Base-by-base conservation (phyloP, 1,140 invertebrate genomes). In the Teleogryllus occipitalis region DNA sequence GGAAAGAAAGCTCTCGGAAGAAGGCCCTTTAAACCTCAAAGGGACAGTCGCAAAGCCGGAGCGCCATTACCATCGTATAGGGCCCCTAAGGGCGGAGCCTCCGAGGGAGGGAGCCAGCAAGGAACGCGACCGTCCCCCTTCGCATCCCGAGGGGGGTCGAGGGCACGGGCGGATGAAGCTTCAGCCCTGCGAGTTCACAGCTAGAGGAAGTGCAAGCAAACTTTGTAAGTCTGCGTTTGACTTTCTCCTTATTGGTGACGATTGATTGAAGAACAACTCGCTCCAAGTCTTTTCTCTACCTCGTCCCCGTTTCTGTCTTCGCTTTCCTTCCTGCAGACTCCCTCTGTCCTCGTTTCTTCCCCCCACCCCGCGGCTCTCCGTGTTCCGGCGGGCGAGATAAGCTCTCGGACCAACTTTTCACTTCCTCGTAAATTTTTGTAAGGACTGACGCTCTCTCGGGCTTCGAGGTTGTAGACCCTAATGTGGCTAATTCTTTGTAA, bases 161-260 rank as follows among this genome's bases (percentile, higher is more conserved):
- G 3, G 10, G 54, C 18, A 18, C 18, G 54, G 3, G 2, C 2
- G 54, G 54, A 65, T 10, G 54, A 65, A 65, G 18, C 54, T 65
- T 65, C 54, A 3, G 10, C 54, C 10, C 54, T 10, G 54, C 10
- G 54, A 65, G 54, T 10, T 65, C 54, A 10, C 18, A 65, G 27
- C 27, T 65, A 18, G 54, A 65, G 18, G 7, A 10, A 65, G 10
- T 14, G 54, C 54, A 18, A 65, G 54, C 54, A 65, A 65, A 65
- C 54, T 65, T 65, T 65, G 54, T 65, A 18, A 65, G 54, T 65
- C 54, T 65, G 54, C 54, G 54, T 65, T 65, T 65, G 54, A 65
- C 54, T 65, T 65, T 65, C 54, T 65, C 18, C 54, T 65, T 65
- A 65, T 65, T 65, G 54, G 54, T 65, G 54, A 65, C 54, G 54